phyloP scores from a whole-genome alignment of 2,888 invertebrate species.

The Caradrina kadenii region DNA sequence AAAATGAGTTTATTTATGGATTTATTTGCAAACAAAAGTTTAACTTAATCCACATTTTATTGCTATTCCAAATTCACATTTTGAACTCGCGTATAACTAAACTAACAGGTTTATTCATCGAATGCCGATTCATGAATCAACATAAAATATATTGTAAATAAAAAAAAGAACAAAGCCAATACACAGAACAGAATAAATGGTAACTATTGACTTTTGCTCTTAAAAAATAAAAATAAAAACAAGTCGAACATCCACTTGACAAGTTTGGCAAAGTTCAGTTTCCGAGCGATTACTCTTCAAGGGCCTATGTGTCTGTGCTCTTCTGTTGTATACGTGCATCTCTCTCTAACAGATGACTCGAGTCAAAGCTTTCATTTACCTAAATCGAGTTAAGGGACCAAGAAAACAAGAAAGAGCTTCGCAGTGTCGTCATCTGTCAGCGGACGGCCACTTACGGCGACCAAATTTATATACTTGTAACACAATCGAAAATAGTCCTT shows the following conservation, averaged over 20 bases:
- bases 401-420: constrained; percentile 84
- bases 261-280: constrained; percentile 65
- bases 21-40: neutral
- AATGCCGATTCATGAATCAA: constrained; percentile 13
- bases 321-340: constrained; percentile 38
- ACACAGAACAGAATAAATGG: constrained; percentile 20
- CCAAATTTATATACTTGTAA: constrained; percentile 57
- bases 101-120: constrained; percentile 21
- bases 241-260: constrained; percentile 51
- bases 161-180: constrained; percentile 28
- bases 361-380: constrained; percentile 79
- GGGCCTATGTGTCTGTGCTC: constrained; percentile 35
- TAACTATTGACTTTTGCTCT: constrained; percentile 7
- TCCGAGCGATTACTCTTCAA: constrained; percentile 66
- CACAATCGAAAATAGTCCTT: constrained; percentile 62
- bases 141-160: neutral
- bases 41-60: constrained; percentile 11
- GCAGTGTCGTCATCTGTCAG: constrained; percentile 83
- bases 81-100: neutral
- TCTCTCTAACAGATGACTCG: constrained; percentile 70
- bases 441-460: constrained; percentile 75
- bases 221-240: constrained; percentile 35
- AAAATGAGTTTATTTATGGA: constrained; percentile 4
- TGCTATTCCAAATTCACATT: constrained; percentile 11
- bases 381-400: constrained; percentile 83